A percentile compares a stretch with the other conserved stretches of the same genome.
phyloP scores from a whole-genome alignment of 2,113 vertebrate species.

The Onychostoma macrolepis region DNA sequence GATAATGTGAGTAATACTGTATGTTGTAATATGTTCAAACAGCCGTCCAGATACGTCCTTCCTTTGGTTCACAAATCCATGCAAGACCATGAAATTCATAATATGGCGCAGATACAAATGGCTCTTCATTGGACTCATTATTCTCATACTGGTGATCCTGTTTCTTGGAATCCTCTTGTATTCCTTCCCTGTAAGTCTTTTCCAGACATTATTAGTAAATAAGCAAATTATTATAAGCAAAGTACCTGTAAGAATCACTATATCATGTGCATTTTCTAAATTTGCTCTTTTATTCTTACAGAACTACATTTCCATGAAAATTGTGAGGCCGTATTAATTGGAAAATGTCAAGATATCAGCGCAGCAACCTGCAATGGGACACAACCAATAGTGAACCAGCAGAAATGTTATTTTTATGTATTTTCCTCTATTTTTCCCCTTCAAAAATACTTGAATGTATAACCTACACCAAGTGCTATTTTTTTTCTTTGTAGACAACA shows the following conservation, averaged over 20 bases:
- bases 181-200: slow-evolving; percentile 87
- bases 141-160: slow-evolving; percentile 83
- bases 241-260: neutral
- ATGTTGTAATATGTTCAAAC: slow-evolving; percentile 22
- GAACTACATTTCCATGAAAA: slow-evolving; percentile 99
- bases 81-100: slow-evolving; percentile 97
- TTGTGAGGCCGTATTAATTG: slow-evolving; percentile 80
- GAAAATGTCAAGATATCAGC: neutral
- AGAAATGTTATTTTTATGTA: neutral
- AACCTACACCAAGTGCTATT: neutral
- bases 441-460: neutral
- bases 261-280: neutral
- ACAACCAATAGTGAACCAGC: neutral
- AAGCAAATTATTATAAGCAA: neutral
- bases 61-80: slow-evolving; percentile 99
- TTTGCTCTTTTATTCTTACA: slow-evolving; percentile 46
- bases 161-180: slow-evolving; percentile 92
- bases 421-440: neutral
- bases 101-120: slow-evolving; percentile 95
- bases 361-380: neutral
- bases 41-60: slow-evolving; percentile 98
- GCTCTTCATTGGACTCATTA: slow-evolving; percentile 87
- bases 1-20: slow-evolving; percentile 27
- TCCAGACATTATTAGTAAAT: neutral
- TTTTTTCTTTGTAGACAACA: neutral